Percentiles rank a stretch among this genome's conserved stretches.
These are phyloP conservation scores for Notodonta ziczac DNA, from an alignment of 2,888 invertebrate species.

Conservation along the genomic window DNA sequence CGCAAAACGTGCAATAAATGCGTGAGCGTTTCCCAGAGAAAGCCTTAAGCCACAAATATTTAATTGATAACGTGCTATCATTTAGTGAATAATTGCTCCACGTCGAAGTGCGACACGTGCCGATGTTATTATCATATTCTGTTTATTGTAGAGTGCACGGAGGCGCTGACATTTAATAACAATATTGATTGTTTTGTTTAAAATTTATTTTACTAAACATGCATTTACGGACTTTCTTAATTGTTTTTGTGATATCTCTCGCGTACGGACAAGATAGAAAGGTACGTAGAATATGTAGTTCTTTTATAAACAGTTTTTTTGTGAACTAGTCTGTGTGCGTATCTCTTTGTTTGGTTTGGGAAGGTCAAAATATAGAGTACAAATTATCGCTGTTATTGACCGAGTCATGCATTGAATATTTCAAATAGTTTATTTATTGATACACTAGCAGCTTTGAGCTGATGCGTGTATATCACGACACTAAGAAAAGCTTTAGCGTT, in stretches of 20 bases:
- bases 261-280: constrained; percentile 66
- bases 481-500: no score
- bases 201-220: constrained; percentile 61
- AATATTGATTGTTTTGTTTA: constrained; percentile 44
- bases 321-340: neutral
- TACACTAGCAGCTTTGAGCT: no score
- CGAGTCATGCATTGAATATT: neutral
- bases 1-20: constrained; percentile 24
- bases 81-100: constrained; percentile 34
- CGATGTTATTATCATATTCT: constrained; percentile 55
- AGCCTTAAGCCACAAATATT: constrained; percentile 31
- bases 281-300: constrained; percentile 46
- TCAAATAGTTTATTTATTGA: no score
- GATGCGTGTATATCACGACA: no score
- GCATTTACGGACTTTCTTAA: constrained; percentile 51
- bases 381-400: neutral
- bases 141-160: constrained; percentile 52
- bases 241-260: constrained; percentile 50
- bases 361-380: constrained; percentile 21
- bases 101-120: constrained; percentile 54
- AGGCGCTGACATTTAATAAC: constrained; percentile 37
- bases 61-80: constrained; percentile 35
- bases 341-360: constrained; percentile 21
- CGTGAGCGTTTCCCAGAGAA: constrained; percentile 25
- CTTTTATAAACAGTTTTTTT: neutral